Evolutionary conservation across 2,797 vertebrate genomes (phyloP).

Genomic region (Hybognathus amarus): DNA sequence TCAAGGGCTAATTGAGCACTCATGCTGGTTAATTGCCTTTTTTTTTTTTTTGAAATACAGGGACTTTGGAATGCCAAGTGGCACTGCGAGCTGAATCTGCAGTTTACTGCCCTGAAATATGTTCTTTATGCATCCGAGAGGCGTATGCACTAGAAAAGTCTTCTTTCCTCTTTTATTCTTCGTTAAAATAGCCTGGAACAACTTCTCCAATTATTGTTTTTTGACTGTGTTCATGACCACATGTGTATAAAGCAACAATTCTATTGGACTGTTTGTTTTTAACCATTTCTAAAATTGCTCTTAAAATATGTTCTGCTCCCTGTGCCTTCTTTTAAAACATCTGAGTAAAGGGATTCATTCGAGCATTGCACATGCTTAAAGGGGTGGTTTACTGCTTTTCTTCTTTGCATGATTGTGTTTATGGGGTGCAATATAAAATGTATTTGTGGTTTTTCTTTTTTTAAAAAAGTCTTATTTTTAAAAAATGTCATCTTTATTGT

Average conservation of each 20-base stretch:
- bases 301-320: neutral
- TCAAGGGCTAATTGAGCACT: slow-evolving; percentile 59
- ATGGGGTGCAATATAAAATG: too few relatives aligned
- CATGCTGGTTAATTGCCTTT: slow-evolving; percentile 53
- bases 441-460: too few relatives aligned
- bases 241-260: neutral
- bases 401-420: too few relatives aligned
- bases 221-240: neutral
- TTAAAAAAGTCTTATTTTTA: too few relatives aligned
- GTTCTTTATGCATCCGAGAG: neutral
- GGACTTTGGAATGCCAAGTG: slow-evolving; percentile 44
- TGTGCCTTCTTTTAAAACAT: neutral
- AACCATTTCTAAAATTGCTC: neutral
- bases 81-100: slow-evolving; percentile 37
- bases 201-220: slow-evolving; percentile 14
- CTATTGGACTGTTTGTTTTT: neutral
- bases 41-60: slow-evolving; percentile 38
- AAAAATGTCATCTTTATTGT: too few relatives aligned
- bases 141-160: neutral
- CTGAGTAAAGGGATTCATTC: neutral
- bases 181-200: neutral
- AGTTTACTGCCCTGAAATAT: neutral
- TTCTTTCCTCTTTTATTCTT: slow-evolving; percentile 10
- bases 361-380: neutral
- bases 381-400: too few relatives aligned